These are phyloP conservation scores for Dicentrarchus labrax DNA, from an alignment of 2,113 vertebrate genomes.

Conservation along the genomic window DNA sequence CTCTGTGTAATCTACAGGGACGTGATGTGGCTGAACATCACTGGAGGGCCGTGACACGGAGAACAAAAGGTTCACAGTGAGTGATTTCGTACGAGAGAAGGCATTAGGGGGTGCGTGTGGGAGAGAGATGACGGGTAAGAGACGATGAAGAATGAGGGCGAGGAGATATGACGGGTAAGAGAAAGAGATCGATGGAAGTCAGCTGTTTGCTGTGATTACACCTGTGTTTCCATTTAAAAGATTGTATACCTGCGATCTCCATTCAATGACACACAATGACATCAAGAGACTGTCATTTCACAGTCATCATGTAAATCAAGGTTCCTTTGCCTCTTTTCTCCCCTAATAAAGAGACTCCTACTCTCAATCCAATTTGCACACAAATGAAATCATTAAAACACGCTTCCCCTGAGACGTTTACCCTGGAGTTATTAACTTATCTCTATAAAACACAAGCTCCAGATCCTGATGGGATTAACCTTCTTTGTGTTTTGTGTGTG, in stretches of 20 bases:
- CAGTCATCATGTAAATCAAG: slow-evolving; percentile 59
- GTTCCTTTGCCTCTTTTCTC: slow-evolving; percentile 40
- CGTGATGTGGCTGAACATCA: slow-evolving; percentile 50
- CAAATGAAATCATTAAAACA: slow-evolving; percentile 87
- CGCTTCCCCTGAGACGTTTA: slow-evolving; percentile 74
- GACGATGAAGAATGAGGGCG: not conserved
- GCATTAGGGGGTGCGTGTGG: not conserved
- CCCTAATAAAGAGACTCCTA: slow-evolving; percentile 72
- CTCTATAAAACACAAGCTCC: slow-evolving; percentile 75
- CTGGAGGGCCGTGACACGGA: slow-evolving; percentile 24
- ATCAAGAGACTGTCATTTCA: slow-evolving; percentile 57
- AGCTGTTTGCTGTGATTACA: slow-evolving; percentile 51
- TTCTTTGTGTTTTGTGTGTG: slow-evolving; percentile 54
- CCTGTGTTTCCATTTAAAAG: slow-evolving; percentile 34
- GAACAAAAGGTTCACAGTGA: slow-evolving; percentile 49
- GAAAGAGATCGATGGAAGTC: slow-evolving; percentile 50
- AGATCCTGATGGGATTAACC: slow-evolving; percentile 79
- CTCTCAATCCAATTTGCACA: slow-evolving; percentile 87
- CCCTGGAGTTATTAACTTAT: slow-evolving; percentile 83
- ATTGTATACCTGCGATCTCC: slow-evolving; percentile 39
- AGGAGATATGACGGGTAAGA: slow-evolving; percentile 35
- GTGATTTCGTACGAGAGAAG: not conserved
- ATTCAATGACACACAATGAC: slow-evolving; percentile 60
- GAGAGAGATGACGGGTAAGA: slow-evolving; percentile 22
- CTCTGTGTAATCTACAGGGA: slow-evolving; percentile 51